phyloP scores from a whole-genome alignment of 2,113 vertebrate genomes.

The Grus americana region DNA sequence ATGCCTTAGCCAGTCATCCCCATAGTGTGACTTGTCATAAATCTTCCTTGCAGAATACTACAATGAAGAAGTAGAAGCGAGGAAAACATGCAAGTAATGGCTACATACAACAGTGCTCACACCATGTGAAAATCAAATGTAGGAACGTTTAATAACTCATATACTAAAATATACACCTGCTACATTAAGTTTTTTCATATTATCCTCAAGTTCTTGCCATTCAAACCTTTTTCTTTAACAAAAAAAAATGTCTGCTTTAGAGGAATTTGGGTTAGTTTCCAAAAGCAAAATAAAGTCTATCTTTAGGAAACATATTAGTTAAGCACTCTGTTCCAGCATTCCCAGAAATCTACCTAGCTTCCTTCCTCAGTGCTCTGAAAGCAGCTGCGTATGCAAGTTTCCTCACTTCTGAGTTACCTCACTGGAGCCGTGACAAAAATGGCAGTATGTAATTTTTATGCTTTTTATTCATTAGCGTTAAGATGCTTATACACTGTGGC shows the following conservation, averaged over 20 bases:
- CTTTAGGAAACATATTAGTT: constrained; percentile 15
- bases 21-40: constrained; percentile 18
- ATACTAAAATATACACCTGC: background rate
- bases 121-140: background rate
- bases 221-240: background rate
- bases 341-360: constrained; percentile 7
- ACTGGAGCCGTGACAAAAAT: background rate
- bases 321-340: background rate
- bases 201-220: background rate
- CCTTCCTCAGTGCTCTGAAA: background rate
- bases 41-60: background rate
- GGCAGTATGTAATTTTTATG: background rate
- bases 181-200: background rate
- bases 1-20: background rate
- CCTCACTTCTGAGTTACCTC: background rate
- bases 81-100: background rate
- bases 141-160: background rate
- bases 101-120: background rate
- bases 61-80: background rate
- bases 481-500: background rate
- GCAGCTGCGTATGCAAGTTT: background rate
- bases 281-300: background rate
- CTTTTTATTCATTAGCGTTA: background rate
- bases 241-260: background rate
- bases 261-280: background rate